Percentiles rank a stretch among this genome's conserved stretches.
Evolutionary conservation across 2,113 vertebrate genomes (phyloP).

Genomic region (Nipponia nippon): DNA sequence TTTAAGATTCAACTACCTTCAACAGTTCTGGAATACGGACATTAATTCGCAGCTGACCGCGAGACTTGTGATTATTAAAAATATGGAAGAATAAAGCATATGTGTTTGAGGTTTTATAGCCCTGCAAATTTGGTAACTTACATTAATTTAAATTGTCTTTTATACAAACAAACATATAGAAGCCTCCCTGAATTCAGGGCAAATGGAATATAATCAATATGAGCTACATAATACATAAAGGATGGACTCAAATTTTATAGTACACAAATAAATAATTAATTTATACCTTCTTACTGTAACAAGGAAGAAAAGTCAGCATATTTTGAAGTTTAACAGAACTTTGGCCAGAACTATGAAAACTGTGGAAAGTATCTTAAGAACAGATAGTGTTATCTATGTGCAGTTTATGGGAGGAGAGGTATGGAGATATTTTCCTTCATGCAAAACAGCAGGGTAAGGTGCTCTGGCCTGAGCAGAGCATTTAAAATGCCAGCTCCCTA

Average conservation of each 20-base stretch:
- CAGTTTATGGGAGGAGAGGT: neutral
- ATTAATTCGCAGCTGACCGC: neutral
- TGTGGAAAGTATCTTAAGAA: neutral
- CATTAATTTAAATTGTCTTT: conserved; percentile 40
- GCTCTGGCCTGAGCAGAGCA: neutral
- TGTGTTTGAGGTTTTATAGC: neutral
- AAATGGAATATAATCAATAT: conserved; percentile 65
- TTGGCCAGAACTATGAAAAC: conserved; percentile 9
- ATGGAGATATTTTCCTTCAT: neutral
- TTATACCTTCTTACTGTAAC: conserved; percentile 65
- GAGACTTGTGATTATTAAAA: conserved; percentile 1
- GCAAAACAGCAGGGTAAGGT: neutral
- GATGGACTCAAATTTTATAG: conserved; percentile 63
- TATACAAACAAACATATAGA: conserved; percentile 38
- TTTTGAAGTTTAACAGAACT: conserved; percentile 67
- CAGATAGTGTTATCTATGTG: neutral
- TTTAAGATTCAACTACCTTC: neutral
- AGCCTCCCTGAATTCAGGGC: conserved; percentile 16
- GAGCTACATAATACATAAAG: conserved; percentile 70
- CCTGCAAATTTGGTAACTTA: neutral
- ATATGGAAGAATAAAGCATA: neutral
- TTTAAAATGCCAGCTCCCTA: neutral
- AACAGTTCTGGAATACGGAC: neutral
- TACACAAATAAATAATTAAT: conserved; percentile 73
- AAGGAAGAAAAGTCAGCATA: conserved; percentile 57